Evolutionary conservation across 1,140 invertebrate species (phyloP).

Genomic region (Drosophila watanabei): DNA sequence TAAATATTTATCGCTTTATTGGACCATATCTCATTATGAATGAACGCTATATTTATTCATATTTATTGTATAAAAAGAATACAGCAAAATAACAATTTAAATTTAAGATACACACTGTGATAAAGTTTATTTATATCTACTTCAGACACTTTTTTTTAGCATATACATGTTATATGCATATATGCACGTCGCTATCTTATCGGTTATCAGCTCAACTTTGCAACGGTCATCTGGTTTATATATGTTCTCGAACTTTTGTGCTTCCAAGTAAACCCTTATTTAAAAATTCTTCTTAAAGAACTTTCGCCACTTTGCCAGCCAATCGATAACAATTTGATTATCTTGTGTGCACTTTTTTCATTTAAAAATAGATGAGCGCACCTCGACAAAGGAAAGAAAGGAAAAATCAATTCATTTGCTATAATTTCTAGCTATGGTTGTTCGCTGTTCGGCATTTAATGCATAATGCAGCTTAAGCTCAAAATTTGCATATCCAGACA

Average conservation of each 20-base stretch:
- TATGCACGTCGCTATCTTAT: conserved; percentile 25
- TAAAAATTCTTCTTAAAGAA: conserved; percentile 7
- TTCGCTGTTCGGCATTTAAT: conserved; percentile 10
- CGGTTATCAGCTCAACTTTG: conserved; percentile 11
- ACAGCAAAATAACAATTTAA: not conserved
- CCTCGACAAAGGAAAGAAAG: conserved; percentile 4
- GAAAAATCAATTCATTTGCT: conserved; percentile 59
- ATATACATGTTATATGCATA: not conserved
- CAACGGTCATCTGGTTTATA: not conserved
- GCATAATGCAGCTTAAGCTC: conserved; percentile 64
- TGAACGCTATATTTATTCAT: not conserved
- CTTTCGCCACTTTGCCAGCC: conserved; percentile 24
- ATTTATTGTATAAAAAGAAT: not conserved
- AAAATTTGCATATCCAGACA: conserved; percentile 67
- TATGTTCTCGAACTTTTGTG: conserved; percentile 2
- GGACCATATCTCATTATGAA: not conserved
- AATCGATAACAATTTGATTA: conserved; percentile 52
- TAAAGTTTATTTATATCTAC: not conserved
- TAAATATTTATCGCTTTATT: conserved; percentile 2
- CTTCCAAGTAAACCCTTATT: not conserved
- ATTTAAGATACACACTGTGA: conserved; percentile 1
- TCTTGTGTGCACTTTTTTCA: conserved; percentile 36
- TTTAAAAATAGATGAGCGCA: conserved; percentile 53
- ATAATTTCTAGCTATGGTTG: conserved; percentile 34
- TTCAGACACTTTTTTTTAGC: not conserved